Evolutionary conservation across 2,888 invertebrate genomes (phyloP), one percentile per base, ranked within the genome.

Genomic region (Hypomecis punctinalis): DNA sequence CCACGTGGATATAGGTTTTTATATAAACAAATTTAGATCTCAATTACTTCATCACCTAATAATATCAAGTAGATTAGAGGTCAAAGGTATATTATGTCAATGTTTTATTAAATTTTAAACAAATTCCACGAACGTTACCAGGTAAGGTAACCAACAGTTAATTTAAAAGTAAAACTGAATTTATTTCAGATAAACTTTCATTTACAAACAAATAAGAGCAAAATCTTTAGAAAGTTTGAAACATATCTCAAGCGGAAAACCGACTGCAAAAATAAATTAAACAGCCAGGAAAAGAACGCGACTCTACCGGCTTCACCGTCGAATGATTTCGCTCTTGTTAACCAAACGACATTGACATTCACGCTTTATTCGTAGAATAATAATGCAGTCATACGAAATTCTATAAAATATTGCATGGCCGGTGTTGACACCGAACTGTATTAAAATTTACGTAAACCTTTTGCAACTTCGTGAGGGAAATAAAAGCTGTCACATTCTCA

Each of bases 281-380:
- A 63, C 53, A 59, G 13, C 52, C 7, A 52, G 40, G 53, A 52
- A 56, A 60, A 63, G 61, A 56, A 66, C 54, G 37, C 46, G 23
- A 58, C 11, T 56, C 43, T 23, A 61, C 54, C 52, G 57, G 63
- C 69, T 80, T 80, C 75, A 78, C 78, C 68, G 72, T 79, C 71
- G 68, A 82, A 47, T 77, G 76, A 63, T 76, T 82, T 78, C 68
- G 66, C 63, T 72, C 77, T 73, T 42, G 40, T 52, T 52, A 40
- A 52, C 23, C 23, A 40, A 39, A 78, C 73, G 88, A 86, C 89
- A 89, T 90, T 91, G 91, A 88, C 89, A 89, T 90, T 90, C 86
- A 77, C 76, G 75, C 59, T 60, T 48, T 67, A 64, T 68, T 72
- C 61, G 49, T 56, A 42, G 58, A 69, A 66, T 58, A 63, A 66